Evolutionary conservation across 2,888 invertebrate species (phyloP).

Genomic region (Disparrhopalites patrizii): DNA sequence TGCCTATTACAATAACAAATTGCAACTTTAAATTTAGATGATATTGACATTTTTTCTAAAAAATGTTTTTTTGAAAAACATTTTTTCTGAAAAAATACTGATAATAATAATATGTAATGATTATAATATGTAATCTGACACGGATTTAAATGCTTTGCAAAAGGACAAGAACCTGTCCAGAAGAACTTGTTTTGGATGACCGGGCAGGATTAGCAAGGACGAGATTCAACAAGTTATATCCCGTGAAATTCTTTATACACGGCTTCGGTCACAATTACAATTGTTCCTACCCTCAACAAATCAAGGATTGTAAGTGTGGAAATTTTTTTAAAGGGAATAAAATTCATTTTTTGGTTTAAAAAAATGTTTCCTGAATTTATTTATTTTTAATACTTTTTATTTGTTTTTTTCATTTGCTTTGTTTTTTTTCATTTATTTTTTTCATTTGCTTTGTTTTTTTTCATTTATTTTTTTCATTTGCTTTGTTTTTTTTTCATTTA

Average conservation of each 20-base stretch:
- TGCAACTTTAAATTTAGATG: neutral
- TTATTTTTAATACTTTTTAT: neutral
- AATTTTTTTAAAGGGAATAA: too few species aligned
- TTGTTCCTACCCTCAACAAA: slow-evolving; percentile 4
- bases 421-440: too few species aligned
- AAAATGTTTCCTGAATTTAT: neutral
- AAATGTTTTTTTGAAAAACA: neutral
- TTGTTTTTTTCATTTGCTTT: neutral
- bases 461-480: neutral
- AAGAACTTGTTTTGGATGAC: slow-evolving; percentile 4
- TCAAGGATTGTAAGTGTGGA: slow-evolving; percentile 4
- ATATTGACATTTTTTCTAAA: neutral
- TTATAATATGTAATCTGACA: too few species aligned
- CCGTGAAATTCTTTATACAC: slow-evolving; percentile 23
- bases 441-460: too few species aligned
- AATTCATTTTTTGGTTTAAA: too few species aligned
- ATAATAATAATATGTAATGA: too few species aligned
- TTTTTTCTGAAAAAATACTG: too few species aligned
- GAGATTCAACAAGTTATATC: neutral
- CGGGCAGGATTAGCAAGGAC: neutral
- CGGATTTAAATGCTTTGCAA: too few species aligned
- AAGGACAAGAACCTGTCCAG: neutral
- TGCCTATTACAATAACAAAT: neutral
- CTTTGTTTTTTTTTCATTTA: neutral
- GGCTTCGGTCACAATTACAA: slow-evolving; percentile 14